Conservation (phyloP, 2,797 vertebrate species). For the Gallinago nigripennis region DNA sequence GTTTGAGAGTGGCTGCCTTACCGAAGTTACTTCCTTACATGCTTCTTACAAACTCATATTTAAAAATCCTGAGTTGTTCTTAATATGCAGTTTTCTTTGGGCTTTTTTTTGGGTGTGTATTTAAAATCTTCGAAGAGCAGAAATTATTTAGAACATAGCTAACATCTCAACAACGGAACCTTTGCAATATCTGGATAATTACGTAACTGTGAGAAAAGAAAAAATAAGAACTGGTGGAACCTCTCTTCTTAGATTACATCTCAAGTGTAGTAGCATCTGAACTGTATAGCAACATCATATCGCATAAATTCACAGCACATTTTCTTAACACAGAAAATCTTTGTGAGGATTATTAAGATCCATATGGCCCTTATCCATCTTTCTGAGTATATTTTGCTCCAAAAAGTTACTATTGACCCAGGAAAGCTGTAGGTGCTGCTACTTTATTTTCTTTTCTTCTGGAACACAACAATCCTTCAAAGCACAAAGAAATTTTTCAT, state of each 20-base stretch:
- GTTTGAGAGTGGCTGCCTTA: not conserved
- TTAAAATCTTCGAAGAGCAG: not conserved
- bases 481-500: not conserved
- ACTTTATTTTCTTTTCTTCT: not conserved
- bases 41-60: not conserved
- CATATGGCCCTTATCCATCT: not conserved
- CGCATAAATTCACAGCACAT: not conserved
- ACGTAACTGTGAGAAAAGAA: not conserved
- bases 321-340: not conserved
- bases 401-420: not conserved
- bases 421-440: not conserved
- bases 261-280: not conserved
- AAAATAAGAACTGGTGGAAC: not conserved
- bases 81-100: not conserved
- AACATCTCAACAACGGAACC: not conserved
- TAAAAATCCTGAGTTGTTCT: not conserved
- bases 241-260: not conserved
- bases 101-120: fast-evolving
- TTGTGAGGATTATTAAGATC: not conserved
- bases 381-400: not conserved
- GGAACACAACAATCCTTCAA: not conserved
- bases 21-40: not conserved
- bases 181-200: not conserved
- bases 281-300: not conserved
- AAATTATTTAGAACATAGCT: not conserved